These are phyloP conservation scores for Choreutis nemorana DNA, from an alignment of 2,888 invertebrate genomes.

Conservation along the genomic window DNA sequence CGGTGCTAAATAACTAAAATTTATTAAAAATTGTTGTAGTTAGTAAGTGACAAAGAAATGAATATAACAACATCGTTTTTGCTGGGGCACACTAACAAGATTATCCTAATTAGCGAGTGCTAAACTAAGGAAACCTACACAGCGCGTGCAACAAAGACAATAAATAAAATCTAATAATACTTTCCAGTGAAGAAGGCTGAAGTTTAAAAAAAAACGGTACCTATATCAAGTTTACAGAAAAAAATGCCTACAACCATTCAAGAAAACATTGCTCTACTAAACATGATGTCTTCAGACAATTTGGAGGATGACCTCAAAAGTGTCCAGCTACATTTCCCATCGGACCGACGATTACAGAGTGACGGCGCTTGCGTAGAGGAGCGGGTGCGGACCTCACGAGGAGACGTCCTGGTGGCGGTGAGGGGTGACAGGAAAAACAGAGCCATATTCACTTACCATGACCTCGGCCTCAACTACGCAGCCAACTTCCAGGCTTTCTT, in stretches of 20 bases:
- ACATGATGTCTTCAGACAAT: constrained; percentile 75
- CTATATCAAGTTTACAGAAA: constrained; percentile 7
- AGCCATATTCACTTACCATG: constrained; percentile 97
- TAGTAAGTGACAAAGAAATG: no score
- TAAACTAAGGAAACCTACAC: constrained; percentile 20
- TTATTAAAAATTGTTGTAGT: no score
- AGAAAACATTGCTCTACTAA: constrained; percentile 67
- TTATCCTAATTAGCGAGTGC: constrained; percentile 31
- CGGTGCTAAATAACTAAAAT: no score
- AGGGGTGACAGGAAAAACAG: constrained; percentile 93
- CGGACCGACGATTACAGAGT: constrained; percentile 68
- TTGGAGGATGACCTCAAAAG: constrained; percentile 93
- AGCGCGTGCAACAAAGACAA: no score
- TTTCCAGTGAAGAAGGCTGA: no score
- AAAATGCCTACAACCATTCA: constrained; percentile 48
- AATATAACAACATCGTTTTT: constrained; percentile 24
- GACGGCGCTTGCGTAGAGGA: constrained; percentile 69
- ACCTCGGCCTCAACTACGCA: constrained; percentile 96
- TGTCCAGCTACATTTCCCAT: constrained; percentile 88
- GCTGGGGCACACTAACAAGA: constrained; percentile 27
- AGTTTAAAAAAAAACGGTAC: no score
- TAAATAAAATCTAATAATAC: no score
- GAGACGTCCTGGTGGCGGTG: constrained; percentile 90
- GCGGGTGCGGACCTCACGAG: constrained; percentile 90
- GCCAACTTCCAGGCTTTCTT: constrained; percentile 95